Percentiles rank a stretch among this genome's conserved stretches.
Conservation (phyloP, 1,140 invertebrate species). For the Drosophila malerkotliana region DNA sequence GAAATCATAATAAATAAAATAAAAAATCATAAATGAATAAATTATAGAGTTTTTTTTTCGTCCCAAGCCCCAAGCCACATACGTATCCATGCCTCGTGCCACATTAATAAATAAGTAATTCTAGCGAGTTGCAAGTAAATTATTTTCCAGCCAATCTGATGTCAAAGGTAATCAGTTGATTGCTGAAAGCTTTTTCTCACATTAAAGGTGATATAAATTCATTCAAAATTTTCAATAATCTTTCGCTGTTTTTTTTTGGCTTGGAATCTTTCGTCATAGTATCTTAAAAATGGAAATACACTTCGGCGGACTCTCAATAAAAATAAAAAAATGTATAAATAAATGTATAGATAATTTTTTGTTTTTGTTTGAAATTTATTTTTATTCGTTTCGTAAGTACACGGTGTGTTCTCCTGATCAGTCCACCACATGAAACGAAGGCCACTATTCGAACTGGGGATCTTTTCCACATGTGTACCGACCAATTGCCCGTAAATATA, state of each 20-base stretch:
- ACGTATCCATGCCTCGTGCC: neutral
- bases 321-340: constrained; percentile 39
- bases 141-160: constrained; percentile 35
- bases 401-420: neutral
- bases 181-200: constrained; percentile 1
- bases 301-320: constrained; percentile 38
- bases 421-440: neutral
- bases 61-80: constrained; percentile 6
- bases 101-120: constrained; percentile 50
- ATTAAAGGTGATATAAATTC: constrained; percentile 6
- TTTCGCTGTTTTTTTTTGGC: constrained; percentile 1
- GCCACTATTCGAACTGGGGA: neutral
- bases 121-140: constrained; percentile 46
- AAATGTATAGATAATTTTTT: constrained; percentile 31
- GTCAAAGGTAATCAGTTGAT: constrained; percentile 31
- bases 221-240: neutral
- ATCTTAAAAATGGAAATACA: constrained; percentile 34
- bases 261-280: constrained; percentile 3
- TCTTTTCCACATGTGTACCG: constrained; percentile 21
- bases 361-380: constrained; percentile 20
- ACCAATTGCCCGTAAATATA: constrained; percentile 29
- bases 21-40: constrained; percentile 56
- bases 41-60: constrained; percentile 29
- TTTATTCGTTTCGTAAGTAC: constrained; percentile 23
- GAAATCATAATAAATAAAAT: constrained; percentile 65